These are phyloP conservation scores for Chaenocephalus aceratus DNA, from an alignment of 2,113 vertebrate genomes.

Conservation along the genomic window DNA sequence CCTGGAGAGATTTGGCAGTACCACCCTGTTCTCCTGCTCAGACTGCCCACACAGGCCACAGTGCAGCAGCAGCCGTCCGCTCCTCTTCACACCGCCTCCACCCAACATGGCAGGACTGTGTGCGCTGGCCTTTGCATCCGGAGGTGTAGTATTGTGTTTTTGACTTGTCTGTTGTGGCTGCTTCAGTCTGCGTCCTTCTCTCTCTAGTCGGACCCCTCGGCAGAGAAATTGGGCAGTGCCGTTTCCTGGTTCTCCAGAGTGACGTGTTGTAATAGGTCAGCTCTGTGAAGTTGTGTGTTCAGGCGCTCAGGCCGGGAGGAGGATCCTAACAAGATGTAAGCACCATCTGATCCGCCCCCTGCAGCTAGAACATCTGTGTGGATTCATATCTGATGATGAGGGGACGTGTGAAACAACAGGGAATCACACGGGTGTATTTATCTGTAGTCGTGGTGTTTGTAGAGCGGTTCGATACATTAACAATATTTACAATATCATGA, in stretches of 20 bases:
- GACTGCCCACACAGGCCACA: slow-evolving; percentile 10
- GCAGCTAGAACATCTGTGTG: slow-evolving; percentile 2
- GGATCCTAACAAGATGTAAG: slow-evolving; percentile 2
- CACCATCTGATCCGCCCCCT: neutral
- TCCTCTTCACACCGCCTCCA: slow-evolving; percentile 25
- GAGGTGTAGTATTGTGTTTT: slow-evolving; percentile 67
- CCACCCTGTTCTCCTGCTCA: slow-evolving; percentile 49
- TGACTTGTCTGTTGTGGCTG: neutral
- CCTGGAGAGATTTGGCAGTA: slow-evolving; percentile 36
- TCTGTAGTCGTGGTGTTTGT: slow-evolving; percentile 13
- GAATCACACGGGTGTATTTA: slow-evolving; percentile 13
- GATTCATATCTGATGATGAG: slow-evolving; percentile 17
- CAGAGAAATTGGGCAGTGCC: slow-evolving; percentile 53
- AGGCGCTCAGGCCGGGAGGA: slow-evolving; percentile 8
- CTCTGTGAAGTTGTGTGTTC: slow-evolving; percentile 35
- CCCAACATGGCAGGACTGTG: slow-evolving; percentile 74
- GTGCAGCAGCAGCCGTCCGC: neutral
- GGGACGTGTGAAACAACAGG: slow-evolving; percentile 9
- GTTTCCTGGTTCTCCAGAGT: slow-evolving; percentile 18
- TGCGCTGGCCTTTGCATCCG: slow-evolving; percentile 55
- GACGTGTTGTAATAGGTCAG: slow-evolving; percentile 57
- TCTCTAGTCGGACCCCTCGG: slow-evolving; percentile 27
- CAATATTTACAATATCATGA: neutral
- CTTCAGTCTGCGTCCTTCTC: slow-evolving; percentile 12
- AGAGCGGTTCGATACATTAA: neutral